Conservation (phyloP, 2,797 vertebrate species). For the Staurois parvus region DNA sequence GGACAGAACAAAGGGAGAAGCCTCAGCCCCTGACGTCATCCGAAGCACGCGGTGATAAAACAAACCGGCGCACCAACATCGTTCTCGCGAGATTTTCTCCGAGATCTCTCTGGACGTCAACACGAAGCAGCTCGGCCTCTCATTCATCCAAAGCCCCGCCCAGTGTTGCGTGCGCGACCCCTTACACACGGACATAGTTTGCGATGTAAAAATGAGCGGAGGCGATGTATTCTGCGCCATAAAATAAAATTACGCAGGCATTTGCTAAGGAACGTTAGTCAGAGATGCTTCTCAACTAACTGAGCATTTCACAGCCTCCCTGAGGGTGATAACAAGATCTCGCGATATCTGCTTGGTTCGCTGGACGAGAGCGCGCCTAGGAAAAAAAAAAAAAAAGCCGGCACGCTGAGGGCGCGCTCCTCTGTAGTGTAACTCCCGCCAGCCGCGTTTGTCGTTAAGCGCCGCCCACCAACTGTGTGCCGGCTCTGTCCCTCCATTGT, state of each 20-base stretch:
- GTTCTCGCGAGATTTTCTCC: constrained; percentile 1
- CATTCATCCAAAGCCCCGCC: constrained; percentile 24
- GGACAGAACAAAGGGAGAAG: background rate
- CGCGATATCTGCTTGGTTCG: background rate
- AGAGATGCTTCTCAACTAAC: too few relatives aligned
- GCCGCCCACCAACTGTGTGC: constrained; percentile 18
- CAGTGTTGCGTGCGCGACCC: background rate
- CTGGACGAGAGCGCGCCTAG: background rate
- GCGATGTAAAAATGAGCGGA: too few relatives aligned
- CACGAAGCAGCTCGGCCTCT: constrained; percentile 4
- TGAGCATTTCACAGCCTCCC: too few relatives aligned
- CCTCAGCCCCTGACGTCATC: background rate
- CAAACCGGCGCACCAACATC: background rate
- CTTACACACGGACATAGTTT: too few relatives aligned
- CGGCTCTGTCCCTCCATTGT: constrained; percentile 1
- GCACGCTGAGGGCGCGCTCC: constrained; percentile 22
- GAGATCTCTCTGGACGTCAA: background rate
- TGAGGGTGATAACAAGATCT: background rate
- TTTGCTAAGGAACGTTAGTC: too few relatives aligned
- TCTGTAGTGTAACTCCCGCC: constrained; percentile 33
- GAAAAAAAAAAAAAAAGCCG: constrained; percentile 46
- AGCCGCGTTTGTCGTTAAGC: constrained; percentile 30
- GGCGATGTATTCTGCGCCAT: too few relatives aligned
- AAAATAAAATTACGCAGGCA: too few relatives aligned
- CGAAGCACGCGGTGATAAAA: background rate